A percentile compares a stretch with the other conserved stretches of the same genome.
These are phyloP conservation scores for Himantopus leucocephalus DNA, from an alignment of 2,113 vertebrate genomes.

Conservation along the genomic window DNA sequence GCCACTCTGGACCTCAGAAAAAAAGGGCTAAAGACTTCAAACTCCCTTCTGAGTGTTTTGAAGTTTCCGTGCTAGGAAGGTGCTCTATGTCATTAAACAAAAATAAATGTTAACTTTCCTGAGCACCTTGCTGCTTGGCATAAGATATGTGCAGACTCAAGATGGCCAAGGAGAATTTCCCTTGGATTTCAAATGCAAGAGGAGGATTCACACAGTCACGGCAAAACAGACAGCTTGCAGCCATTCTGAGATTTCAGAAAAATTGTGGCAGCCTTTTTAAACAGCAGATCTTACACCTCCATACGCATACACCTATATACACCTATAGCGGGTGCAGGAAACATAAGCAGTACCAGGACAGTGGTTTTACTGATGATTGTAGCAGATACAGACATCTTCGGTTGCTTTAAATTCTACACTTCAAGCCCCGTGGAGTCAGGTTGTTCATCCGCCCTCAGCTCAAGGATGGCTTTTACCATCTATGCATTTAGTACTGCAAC, in stretches of 20 bases:
- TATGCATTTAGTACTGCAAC: not conserved
- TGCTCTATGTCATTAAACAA: fast-evolving
- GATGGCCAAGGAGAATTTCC: not conserved
- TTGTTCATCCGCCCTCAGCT: not conserved
- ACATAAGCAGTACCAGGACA: not conserved
- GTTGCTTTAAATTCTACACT: not conserved
- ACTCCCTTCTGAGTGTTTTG: not conserved
- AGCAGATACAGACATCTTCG: not conserved
- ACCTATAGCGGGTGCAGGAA: not conserved
- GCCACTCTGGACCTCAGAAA: not conserved
- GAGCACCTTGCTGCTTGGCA: not conserved
- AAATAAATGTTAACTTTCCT: not conserved
- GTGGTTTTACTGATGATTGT: not conserved
- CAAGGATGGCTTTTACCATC: not conserved
- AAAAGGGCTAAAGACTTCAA: not conserved
- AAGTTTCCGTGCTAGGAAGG: not conserved
- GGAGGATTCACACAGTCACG: not conserved
- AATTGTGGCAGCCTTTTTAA: not conserved
- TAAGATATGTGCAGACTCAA: not conserved
- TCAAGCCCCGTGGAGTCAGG: not conserved
- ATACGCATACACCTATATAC: no score
- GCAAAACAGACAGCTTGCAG: not conserved
- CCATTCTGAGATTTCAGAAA: not conserved
- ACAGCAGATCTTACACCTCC: not conserved
- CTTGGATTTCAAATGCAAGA: not conserved